Evolutionary conservation across 1,140 invertebrate species (phyloP).

Genomic region (Triops cancriformis): DNA sequence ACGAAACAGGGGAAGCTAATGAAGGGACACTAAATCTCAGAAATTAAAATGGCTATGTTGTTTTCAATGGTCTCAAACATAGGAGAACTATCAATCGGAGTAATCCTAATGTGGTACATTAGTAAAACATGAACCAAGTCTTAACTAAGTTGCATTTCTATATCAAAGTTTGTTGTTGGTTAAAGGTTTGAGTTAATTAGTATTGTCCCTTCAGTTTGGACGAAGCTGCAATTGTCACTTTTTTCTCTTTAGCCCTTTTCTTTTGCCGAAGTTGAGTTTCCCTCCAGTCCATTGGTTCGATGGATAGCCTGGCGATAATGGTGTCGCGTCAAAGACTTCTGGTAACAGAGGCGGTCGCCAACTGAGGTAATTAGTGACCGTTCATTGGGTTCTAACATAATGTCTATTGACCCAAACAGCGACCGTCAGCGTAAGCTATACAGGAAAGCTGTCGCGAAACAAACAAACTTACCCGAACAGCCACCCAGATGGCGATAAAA

Average conservation of each 20-base stretch:
- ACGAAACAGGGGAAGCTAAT: no score
- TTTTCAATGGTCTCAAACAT: no score
- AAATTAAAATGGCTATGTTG: no score
- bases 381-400: background rate
- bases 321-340: background rate
- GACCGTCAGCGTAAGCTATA: background rate
- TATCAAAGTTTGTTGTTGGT: no score
- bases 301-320: background rate
- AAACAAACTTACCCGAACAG: background rate
- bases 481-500: background rate
- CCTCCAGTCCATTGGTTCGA: background rate
- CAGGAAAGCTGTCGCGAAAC: background rate
- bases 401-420: background rate
- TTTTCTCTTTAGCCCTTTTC: background rate
- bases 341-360: background rate
- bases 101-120: no score
- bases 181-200: no score
- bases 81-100: no score
- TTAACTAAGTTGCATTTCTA: no score
- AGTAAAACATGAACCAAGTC: no score
- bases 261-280: background rate
- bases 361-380: background rate
- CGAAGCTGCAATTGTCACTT: background rate
- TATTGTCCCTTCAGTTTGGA: no score
- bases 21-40: no score